Evolutionary conservation across 1,140 invertebrate genomes (phyloP).

Genomic region (Sipha flava): DNA sequence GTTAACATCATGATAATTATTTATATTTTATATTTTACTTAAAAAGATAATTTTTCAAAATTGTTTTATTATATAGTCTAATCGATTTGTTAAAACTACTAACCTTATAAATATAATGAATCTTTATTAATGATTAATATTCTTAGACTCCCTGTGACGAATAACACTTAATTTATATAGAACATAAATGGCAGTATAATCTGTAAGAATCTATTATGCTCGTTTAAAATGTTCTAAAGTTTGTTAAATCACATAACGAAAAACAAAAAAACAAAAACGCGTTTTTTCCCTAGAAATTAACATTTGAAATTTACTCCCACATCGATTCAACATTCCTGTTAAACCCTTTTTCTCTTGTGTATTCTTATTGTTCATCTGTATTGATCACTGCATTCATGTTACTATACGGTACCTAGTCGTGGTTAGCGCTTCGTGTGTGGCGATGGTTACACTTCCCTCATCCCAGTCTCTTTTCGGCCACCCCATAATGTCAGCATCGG

Average conservation of each 20-base stretch:
- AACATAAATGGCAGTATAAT: no score
- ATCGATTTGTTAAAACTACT: no score
- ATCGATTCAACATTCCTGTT: neutral
- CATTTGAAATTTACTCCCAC: neutral
- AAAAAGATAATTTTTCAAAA: no score
- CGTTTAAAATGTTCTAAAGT: neutral
- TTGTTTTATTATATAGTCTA: no score
- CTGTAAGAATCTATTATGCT: no score
- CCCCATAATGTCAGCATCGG: neutral
- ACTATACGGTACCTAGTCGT: neutral
- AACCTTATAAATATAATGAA: no score
- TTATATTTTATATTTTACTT: neutral
- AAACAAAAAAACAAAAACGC: no score
- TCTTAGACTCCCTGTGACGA: no score
- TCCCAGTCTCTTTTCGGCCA: neutral
- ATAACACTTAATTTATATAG: no score
- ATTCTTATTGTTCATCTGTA: neutral
- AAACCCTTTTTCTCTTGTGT: neutral
- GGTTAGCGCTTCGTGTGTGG: neutral
- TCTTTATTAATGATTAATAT: no score
- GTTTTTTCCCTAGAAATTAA: neutral
- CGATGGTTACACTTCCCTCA: neutral
- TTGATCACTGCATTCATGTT: neutral
- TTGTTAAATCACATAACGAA: neutral
- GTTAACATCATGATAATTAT: neutral